Percentiles rank a stretch among this genome's conserved stretches.
These are phyloP conservation scores for Piprites chloris DNA, from an alignment of 2,113 vertebrate genomes.

Conservation along the genomic window DNA sequence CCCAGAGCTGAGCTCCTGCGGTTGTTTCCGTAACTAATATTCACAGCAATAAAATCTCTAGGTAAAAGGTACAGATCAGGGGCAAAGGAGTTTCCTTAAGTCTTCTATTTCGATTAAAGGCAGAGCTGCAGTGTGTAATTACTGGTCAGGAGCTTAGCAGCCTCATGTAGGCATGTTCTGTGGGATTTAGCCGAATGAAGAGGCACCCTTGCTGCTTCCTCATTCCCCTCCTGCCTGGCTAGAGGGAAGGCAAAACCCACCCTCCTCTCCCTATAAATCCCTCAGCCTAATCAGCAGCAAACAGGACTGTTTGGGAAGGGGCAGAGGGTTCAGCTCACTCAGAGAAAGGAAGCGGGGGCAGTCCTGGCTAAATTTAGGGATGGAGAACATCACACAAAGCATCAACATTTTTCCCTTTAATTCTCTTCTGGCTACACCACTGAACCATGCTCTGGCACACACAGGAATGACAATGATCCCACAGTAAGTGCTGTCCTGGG, in stretches of 20 bases:
- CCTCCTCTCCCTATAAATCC: not conserved
- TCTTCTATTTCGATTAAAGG: constrained; percentile 35
- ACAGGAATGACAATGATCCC: rapidly evolving
- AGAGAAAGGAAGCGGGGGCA: not conserved
- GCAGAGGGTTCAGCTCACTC: not conserved
- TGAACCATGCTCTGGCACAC: rapidly evolving
- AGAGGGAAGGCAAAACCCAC: not conserved
- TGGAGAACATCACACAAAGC: not conserved
- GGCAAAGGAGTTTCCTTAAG: constrained; percentile 37
- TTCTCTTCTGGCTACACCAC: not conserved
- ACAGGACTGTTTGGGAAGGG: not conserved
- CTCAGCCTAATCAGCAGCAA: not conserved
- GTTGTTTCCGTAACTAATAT: not conserved
- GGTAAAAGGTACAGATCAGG: constrained; percentile 15
- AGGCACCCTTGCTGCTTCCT: not conserved
- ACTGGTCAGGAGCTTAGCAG: constrained; percentile 12
- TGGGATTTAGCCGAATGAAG: not conserved
- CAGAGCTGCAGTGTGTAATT: constrained; percentile 20
- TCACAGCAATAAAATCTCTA: not conserved
- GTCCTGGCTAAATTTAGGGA: not conserved
- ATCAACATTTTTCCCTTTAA: not conserved
- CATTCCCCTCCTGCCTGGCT: not conserved
- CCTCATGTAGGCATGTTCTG: not conserved
- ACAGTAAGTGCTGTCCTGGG: not conserved
- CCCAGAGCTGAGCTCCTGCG: not conserved